Base-by-base conservation (phyloP, 2,113 vertebrate species). In the Eurystomus gularis region DNA sequence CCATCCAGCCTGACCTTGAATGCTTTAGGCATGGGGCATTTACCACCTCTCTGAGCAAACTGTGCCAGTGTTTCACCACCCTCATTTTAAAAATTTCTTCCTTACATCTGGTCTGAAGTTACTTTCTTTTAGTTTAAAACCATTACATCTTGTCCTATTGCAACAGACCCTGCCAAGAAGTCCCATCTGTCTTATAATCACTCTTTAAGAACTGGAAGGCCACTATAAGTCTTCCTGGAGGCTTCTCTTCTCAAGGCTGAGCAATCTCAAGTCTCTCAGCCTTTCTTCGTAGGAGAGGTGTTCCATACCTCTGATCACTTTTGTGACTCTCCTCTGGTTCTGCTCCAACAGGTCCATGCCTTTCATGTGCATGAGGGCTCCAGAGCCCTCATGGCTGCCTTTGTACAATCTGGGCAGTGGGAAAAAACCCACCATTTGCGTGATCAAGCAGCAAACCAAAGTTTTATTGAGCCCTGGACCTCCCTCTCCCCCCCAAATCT, bases 331-430 rank as follows among this genome's bases (percentile, higher is more conserved):
- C 24, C 33, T 75, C 29, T 70, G 48, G 48, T 11, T 4, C 25
- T 0, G 4, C 1, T 62, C 15, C 18, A 48, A 13, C 18, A 82
- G 16, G 11, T 42, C 18, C 13, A 28, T 12, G 2, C 19, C 24
- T 39, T 75, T 35, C 55, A 48, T 75, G 13, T 48, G 10, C 7
- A 12, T 46, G 15, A 60, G 15, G 9, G 7, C 11, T 40, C 13
- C 39, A 76, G 13, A 70, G 26, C 8, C 15, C 11, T 65, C 31
- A 55, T 17, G 52, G 28, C 5, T 85, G 29, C 26, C 18, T 14
- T 42, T 88, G 10, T 49, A 54, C 19, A 73, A 42, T 35, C 37
- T 66, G 11, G 19, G 5, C 11, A 70, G 17, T 72, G 13, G 29
- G 65, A 29, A 48, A 33, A 28, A 75, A 61, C 9, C 7, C 5